These are phyloP conservation scores for Tachypleus tridentatus DNA, from an alignment of 1,140 invertebrate genomes.

Conservation along the genomic window DNA sequence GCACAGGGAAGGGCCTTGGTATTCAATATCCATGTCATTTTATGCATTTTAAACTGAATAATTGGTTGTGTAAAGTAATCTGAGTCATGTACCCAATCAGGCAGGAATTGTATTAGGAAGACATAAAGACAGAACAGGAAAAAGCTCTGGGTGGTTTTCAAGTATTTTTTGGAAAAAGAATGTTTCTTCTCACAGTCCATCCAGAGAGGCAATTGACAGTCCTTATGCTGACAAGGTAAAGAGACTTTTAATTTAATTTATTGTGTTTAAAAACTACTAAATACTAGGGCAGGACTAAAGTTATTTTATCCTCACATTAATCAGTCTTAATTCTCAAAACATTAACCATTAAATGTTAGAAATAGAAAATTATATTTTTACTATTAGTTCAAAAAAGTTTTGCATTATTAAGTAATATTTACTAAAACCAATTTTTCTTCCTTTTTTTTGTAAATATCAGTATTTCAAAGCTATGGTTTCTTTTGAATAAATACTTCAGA, in stretches of 20 bases:
- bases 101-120: conserved; percentile 13
- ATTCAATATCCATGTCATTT: neutral
- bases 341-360: too few species aligned
- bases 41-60: neutral
- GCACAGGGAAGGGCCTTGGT: too few species aligned
- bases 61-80: neutral
- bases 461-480: too few species aligned
- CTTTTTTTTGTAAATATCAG: too few species aligned
- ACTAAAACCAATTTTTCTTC: too few species aligned
- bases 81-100: conserved; percentile 1
- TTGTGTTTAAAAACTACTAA: neutral
- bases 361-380: too few species aligned
- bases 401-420: too few species aligned
- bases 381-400: too few species aligned
- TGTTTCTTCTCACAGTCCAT: conserved; percentile 6
- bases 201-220: neutral
- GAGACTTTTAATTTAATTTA: neutral
- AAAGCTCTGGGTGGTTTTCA: conserved; percentile 9
- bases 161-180: conserved; percentile 6
- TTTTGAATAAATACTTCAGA: too few species aligned
- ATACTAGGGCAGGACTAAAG: neutral
- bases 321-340: too few species aligned
- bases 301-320: too few species aligned
- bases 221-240: neutral
- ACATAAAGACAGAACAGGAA: neutral